These are phyloP conservation scores for Cricetomys ansorgei DNA, from an alignment of 2,113 vertebrate genomes.

Conservation along the genomic window DNA sequence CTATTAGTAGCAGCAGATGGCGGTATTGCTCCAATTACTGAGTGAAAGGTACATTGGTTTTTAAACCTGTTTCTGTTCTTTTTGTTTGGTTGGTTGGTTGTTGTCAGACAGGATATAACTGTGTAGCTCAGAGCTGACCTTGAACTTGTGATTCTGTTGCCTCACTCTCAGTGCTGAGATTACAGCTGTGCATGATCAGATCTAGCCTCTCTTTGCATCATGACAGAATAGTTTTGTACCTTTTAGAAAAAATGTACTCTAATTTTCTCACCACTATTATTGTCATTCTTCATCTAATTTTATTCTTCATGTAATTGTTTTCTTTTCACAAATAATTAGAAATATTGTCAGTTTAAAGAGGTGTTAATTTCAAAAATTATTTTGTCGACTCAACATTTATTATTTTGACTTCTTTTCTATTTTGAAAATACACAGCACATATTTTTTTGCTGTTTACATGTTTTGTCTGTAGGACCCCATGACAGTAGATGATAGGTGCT, in stretches of 20 bases:
- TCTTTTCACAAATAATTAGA: neutral
- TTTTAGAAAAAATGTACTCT: neutral
- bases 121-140: neutral
- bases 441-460: neutral
- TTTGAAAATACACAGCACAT: neutral
- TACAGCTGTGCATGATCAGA: neutral
- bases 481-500: neutral
- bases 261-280: neutral
- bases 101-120: neutral
- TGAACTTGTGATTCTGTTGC: neutral
- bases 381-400: neutral
- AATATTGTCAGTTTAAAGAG: neutral
- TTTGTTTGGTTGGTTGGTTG: neutral
- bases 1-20: slow-evolving; percentile 58
- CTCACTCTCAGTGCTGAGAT: neutral
- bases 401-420: neutral
- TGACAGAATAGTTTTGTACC: neutral
- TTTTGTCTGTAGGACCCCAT: neutral
- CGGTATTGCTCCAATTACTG: slow-evolving; percentile 13
- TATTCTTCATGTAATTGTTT: slow-evolving; percentile 17
- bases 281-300: neutral
- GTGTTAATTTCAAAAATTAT: neutral
- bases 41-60: neutral
- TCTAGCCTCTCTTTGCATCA: neutral
- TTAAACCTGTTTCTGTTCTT: neutral